Conservation (phyloP, 2,113 vertebrate genomes). For the Psilopsiagon aurifrons region DNA sequence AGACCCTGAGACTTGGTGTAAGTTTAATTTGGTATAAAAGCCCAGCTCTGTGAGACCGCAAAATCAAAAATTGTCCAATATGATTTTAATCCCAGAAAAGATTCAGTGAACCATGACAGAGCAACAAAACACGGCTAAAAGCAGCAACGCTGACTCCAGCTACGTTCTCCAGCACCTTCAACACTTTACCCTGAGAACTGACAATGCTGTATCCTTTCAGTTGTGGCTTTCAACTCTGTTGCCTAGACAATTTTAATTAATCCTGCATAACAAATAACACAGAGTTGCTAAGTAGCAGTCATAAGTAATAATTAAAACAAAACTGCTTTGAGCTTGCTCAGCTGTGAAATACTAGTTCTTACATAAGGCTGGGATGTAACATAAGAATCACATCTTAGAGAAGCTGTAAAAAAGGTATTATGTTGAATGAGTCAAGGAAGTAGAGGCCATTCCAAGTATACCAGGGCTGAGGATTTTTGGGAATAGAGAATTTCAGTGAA, state of each 20-base stretch:
- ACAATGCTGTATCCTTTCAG: neutral
- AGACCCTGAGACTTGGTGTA: neutral
- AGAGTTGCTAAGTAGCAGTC: constrained; percentile 35
- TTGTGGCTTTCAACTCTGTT: constrained; percentile 4
- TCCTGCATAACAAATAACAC: constrained; percentile 51
- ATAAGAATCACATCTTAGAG: neutral
- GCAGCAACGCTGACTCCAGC: neutral
- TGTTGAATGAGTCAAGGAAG: neutral
- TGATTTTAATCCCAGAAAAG: neutral
- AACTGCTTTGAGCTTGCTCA: neutral
- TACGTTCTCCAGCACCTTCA: neutral
- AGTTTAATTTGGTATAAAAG: neutral
- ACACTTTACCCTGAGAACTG: neutral
- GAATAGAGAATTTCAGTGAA: neutral
- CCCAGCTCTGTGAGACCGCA: neutral
- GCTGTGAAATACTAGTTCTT: constrained; percentile 35
- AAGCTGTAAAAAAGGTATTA: neutral
- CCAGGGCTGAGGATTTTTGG: neutral
- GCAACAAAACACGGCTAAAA: neutral
- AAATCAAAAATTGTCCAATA: neutral
- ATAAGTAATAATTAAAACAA: constrained; percentile 42
- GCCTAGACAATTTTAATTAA: constrained; percentile 35
- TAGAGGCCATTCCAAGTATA: neutral
- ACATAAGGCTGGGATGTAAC: neutral
- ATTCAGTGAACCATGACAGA: neutral